Conservation (phyloP, 2,888 invertebrate genomes). For the Hemicrepidius hirtus region DNA sequence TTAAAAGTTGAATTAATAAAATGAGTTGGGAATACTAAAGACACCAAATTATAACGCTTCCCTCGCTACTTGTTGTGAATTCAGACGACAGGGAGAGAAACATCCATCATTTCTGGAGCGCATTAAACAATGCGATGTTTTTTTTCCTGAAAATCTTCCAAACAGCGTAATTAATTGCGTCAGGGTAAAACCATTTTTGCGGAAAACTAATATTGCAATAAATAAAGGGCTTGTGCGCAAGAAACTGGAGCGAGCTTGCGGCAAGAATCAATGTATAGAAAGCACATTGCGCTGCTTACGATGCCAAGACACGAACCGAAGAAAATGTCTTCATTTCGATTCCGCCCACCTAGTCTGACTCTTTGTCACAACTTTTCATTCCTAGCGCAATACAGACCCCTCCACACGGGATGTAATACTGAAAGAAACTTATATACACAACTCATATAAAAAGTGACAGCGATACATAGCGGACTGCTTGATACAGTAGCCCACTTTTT, state of each 20-base stretch:
- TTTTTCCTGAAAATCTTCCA: constrained; percentile 33
- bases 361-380: constrained; percentile 67
- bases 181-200: constrained; percentile 23
- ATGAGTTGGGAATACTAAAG: constrained; percentile 51
- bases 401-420: constrained; percentile 38
- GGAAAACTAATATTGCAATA: constrained; percentile 40
- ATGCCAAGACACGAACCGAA: constrained; percentile 64
- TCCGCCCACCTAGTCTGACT: constrained; percentile 63
- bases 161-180: constrained; percentile 40
- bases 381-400: constrained; percentile 58
- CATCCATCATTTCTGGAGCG: constrained; percentile 46
- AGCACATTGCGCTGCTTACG: constrained; percentile 60
- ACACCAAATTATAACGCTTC: constrained; percentile 46
- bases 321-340: constrained; percentile 67
- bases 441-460: constrained; percentile 49
- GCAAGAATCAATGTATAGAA: constrained; percentile 48
- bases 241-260: constrained; percentile 28
- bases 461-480: constrained; percentile 39
- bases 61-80: constrained; percentile 45
- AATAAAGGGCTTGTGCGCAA: constrained; percentile 25
- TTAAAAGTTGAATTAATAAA: constrained; percentile 54
- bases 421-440: constrained; percentile 49
- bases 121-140: constrained; percentile 35
- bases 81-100: constrained; percentile 40
- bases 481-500: constrained; percentile 50